phyloP scores from a whole-genome alignment of 2,797 vertebrate species.

The Anguilla obscura region DNA sequence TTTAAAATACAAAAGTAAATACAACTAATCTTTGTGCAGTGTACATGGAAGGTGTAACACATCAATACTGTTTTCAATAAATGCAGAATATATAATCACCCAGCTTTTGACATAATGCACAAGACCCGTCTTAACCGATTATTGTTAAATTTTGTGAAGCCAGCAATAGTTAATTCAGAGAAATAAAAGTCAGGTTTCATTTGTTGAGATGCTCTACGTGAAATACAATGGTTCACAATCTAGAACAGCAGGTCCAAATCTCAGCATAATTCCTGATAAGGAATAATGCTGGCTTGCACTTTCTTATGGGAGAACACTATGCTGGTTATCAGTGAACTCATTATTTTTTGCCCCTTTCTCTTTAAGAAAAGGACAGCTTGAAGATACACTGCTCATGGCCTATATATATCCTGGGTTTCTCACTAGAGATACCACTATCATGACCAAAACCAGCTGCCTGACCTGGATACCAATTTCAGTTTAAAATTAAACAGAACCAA shows the following conservation, averaged over 20 bases:
- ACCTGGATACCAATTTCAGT: background rate
- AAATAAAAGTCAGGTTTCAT: background rate
- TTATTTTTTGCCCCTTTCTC: background rate
- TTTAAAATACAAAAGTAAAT: conserved; percentile 8
- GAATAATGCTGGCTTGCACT: background rate
- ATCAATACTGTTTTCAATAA: background rate
- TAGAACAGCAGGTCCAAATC: background rate
- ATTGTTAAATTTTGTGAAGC: background rate
- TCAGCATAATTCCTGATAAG: background rate
- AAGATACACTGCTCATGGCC: background rate
- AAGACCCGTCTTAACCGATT: background rate
- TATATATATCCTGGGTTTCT: background rate
- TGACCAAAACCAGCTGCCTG: background rate
- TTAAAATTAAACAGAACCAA: too few relatives aligned
- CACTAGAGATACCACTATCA: background rate
- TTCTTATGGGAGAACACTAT: background rate
- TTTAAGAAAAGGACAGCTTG: background rate
- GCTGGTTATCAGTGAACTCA: background rate
- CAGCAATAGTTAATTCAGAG: background rate
- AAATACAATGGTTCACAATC: background rate
- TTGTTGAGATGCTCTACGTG: background rate
- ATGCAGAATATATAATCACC: background rate
- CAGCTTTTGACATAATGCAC: background rate
- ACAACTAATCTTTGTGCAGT: background rate
- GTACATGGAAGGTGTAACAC: background rate